phyloP scores from a whole-genome alignment of 1,140 invertebrate species.

The Himalopsyche phryganea region DNA sequence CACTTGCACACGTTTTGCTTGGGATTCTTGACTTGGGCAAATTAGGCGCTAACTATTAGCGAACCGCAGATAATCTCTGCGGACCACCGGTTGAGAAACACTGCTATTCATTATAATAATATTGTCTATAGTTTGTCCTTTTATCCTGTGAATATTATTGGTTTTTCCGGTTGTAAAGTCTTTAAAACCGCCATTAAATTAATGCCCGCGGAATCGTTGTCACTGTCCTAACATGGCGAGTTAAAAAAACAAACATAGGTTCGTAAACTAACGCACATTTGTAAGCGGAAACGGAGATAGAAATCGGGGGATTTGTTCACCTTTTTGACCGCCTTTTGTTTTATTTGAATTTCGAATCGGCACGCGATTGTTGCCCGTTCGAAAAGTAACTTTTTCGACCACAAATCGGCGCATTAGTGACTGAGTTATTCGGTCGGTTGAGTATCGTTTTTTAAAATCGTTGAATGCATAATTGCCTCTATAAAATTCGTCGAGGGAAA shows the following conservation, averaged over 20 bases:
- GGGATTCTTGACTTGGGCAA: too few relatives aligned
- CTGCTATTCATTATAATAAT: too few relatives aligned
- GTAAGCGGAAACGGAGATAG: slow-evolving; percentile 34
- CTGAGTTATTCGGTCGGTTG: not conserved
- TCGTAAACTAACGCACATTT: slow-evolving; percentile 27
- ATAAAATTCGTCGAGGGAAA: not conserved
- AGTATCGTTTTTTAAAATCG: not conserved
- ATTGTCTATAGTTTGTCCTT: too few relatives aligned
- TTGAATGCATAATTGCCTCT: slow-evolving; percentile 5
- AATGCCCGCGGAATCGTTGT: too few relatives aligned
- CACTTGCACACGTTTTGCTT: too few relatives aligned
- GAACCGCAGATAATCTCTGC: too few relatives aligned
- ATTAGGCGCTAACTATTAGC: too few relatives aligned
- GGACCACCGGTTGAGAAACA: too few relatives aligned
- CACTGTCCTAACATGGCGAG: too few relatives aligned
- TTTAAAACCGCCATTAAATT: too few relatives aligned
- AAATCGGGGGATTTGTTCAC: slow-evolving; percentile 34
- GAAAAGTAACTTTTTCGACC: slow-evolving; percentile 13
- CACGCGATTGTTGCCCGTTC: slow-evolving; percentile 32
- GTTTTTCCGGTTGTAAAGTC: too few relatives aligned
- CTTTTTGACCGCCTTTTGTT: slow-evolving; percentile 34
- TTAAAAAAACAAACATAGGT: slow-evolving; percentile 20
- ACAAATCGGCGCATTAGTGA: slow-evolving; percentile 4
- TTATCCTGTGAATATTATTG: too few relatives aligned
- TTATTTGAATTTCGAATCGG: slow-evolving; percentile 32